Conservation (phyloP, 2,888 invertebrate species). For the Aplocera efformata region DNA sequence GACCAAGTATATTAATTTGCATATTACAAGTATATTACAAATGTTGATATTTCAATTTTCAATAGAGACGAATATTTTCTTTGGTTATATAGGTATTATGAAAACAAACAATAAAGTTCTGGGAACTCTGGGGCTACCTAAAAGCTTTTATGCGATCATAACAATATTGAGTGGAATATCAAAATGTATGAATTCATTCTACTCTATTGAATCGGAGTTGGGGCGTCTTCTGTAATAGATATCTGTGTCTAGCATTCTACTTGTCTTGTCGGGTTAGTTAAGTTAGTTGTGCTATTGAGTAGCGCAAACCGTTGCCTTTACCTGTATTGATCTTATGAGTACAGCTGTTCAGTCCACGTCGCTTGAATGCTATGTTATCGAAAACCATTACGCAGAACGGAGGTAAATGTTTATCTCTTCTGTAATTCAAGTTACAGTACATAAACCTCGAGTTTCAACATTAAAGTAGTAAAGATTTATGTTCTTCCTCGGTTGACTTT, state of each 20-base stretch:
- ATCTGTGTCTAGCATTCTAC: not conserved
- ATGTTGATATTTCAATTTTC: conserved; percentile 27
- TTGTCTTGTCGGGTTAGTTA: not conserved
- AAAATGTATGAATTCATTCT: conserved; percentile 15
- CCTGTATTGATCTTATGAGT: conserved; percentile 31
- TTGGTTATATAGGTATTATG: conserved; percentile 2
- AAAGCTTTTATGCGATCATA: conserved; percentile 19
- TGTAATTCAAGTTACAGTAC: conserved; percentile 5
- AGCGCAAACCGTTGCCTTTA: conserved; percentile 23
- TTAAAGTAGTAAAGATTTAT: conserved; percentile 23
- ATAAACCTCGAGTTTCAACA: conserved; percentile 17
- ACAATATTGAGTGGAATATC: conserved; percentile 16
- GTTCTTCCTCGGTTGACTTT: conserved; percentile 20
- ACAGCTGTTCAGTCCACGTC: conserved; percentile 15
- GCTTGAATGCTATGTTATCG: not conserved
- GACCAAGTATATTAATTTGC: conserved; percentile 35
- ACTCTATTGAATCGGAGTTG: conserved; percentile 7
- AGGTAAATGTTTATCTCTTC: not conserved
- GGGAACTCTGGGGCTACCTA: conserved; percentile 4
- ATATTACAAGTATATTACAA: too few species aligned
- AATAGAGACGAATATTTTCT: conserved; percentile 7
- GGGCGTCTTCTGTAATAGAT: too few species aligned
- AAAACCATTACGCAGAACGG: not conserved
- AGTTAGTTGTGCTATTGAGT: not conserved
- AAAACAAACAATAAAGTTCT: conserved; percentile 9